Evolutionary conservation across 2,797 vertebrate species (phyloP), one percentile per base, ranked within the genome.

Genomic region (Lepidocolaptes lacrymiger): DNA sequence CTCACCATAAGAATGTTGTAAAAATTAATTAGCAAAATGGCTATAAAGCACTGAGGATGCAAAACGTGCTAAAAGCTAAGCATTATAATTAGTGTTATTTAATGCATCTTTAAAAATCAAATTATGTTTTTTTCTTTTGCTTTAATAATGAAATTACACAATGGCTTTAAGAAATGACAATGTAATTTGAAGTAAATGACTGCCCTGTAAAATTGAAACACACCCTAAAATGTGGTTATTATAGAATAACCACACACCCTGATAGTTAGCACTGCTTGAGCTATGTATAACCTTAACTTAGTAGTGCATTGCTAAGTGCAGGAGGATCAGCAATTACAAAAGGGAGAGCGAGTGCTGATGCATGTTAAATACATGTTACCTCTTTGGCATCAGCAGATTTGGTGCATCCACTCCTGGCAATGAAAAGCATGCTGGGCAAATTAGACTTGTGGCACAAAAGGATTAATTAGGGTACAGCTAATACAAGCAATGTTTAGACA

Each of bases 51-150:
- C 62, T 24, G 43, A 68, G 71, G 76, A 92, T 94, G 71, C 83
- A 41, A 96, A 96, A 91, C 2, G 7, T 84, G 88, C 76, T 80
- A 94, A 91, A 91, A 92, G 89, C 86, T 82, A 88, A 85, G 92
- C 78, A 91, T 95, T 97, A 91, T 90, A 96, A 96, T 92, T 93
- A 95, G 64, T 37, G 36, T 91, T 96, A 95, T 92, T 96, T 96
- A 97, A 96, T 80, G 79, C 68, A 89, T 79, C 90, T 76, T 94
- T 94, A 86, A 95, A 95, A 94, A 88, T 93, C 75, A 94, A 94
- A 84, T 95, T 92, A 82, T 95, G n/a, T 43, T 68, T 91, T 77
- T 62, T 71, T 64, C 55, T 71, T 93, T 72, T 75, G 82, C 69
- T 91, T 90, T 95, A 68, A 75, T 81, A 93, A 91, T 88, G 64